phyloP scores from a whole-genome alignment of 2,113 vertebrate species.

The Dipodomys ordii region DNA sequence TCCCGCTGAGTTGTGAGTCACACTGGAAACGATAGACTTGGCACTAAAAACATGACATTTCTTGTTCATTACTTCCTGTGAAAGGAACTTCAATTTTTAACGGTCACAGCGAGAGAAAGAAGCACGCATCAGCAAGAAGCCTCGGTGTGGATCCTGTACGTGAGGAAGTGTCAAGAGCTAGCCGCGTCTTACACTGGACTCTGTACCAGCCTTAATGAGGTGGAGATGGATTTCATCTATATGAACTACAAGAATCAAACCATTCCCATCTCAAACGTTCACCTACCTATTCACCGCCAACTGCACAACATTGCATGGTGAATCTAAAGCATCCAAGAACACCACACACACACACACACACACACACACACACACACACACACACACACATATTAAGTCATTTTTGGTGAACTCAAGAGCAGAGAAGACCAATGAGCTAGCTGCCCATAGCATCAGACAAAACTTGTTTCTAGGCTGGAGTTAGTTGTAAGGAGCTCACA shows the following conservation, averaged over 20 bases:
- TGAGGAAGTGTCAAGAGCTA: background rate
- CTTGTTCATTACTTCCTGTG: conserved; percentile 59
- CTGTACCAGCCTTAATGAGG: background rate
- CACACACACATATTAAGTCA: background rate
- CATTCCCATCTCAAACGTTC: background rate
- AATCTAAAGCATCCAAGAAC: background rate
- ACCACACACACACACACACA: background rate
- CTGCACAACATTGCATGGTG: background rate
- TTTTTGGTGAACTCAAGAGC: background rate
- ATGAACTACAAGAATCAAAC: background rate
- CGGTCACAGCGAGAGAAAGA: conserved; percentile 39
- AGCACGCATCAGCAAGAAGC: conserved; percentile 73
- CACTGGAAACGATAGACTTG: conserved; percentile 67
- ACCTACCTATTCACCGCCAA: background rate
- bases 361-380: background rate
- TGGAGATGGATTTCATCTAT: background rate
- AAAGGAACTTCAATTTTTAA: conserved; percentile 56
- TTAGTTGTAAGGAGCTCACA: too few species aligned
- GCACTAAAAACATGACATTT: conserved; percentile 72
- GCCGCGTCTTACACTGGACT: background rate
- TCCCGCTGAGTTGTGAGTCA: conserved; percentile 54
- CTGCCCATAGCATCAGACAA: background rate
- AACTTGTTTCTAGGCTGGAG: background rate
- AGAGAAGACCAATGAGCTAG: background rate
- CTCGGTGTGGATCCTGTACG: conserved; percentile 56